A percentile compares a stretch with the other conserved stretches of the same genome.
Conservation (phyloP, 2,888 invertebrate species). For the Dolichomitus sp. region DNA sequence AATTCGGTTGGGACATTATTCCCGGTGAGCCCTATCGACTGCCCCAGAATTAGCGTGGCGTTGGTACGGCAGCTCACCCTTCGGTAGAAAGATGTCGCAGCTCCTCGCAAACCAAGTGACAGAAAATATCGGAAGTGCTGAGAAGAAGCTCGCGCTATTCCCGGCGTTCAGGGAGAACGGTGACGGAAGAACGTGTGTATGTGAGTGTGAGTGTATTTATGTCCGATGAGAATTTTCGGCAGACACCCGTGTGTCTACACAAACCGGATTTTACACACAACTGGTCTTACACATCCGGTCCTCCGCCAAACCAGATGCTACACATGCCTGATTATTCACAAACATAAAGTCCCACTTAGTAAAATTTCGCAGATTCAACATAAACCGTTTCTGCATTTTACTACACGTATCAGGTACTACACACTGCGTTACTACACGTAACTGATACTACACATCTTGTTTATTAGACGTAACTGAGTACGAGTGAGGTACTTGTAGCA, state of each 20-base stretch:
- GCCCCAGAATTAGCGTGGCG: slow-evolving; percentile 35
- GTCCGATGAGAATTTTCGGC: background rate
- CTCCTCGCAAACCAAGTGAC: slow-evolving; percentile 60
- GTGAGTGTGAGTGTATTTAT: slow-evolving; percentile 1
- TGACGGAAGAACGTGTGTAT: slow-evolving; percentile 63
- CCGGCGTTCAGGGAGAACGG: slow-evolving; percentile 55
- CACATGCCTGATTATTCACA: no score
- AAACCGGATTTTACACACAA: no score
- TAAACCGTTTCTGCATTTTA: no score
- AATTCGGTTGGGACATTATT: slow-evolving; percentile 61
- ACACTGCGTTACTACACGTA: no score
- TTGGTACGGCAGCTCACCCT: slow-evolving; percentile 27
- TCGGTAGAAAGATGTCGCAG: slow-evolving; percentile 66
- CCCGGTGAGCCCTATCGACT: background rate
- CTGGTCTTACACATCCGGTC: no score
- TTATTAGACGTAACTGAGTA: no score
- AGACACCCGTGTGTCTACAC: background rate
- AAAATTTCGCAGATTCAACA: no score
- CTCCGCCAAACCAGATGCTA: no score
- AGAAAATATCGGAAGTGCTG: slow-evolving; percentile 71
- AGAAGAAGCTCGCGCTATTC: slow-evolving; percentile 69
- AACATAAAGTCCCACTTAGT: no score
- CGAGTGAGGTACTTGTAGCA: no score
- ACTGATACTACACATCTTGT: no score
- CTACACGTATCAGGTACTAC: no score